Base-by-base conservation (phyloP, 2,888 invertebrate species). In the Drosophila atripex region DNA sequence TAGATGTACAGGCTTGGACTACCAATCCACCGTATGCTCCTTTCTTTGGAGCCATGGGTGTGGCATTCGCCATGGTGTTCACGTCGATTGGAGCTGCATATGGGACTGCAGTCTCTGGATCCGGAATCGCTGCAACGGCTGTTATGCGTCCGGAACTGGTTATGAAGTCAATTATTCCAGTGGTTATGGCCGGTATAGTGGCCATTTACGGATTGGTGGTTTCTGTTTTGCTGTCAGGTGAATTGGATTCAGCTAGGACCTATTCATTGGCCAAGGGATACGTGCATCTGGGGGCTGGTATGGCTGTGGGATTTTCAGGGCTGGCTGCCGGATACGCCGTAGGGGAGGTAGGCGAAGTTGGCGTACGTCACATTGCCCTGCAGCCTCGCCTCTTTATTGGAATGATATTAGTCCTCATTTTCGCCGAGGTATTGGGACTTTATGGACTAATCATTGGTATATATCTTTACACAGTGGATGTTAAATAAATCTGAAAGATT, bases 131-230 rank as follows among this genome's bases (percentile, higher is more conserved):
- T 77, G 98, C 98, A 90, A 99, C 99, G 98, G 97, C 99, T 85
- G 99, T 99, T 89, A 98, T 99, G 97, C 94, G 98, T 93, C 99
- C 99, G 61, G 99, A 99, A 92, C 94, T 99, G 90, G 99, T 99
- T 92, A 99, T 99, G 99, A 99, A 99, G 93, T 98, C 98, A 91
- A 98, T 99, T 93, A 99, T 99, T 93, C 99, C 99, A 75, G 98
- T 99, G 79, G 97, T 98, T 93, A 98, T 98, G 98, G 97, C 98
- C 90, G 98, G 99, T 96, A 99, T 99, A 91, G 96, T 99, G 91
- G 99, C 98, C 93, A 99, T 99, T 92, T 99, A 99, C 92, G 99
- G 99, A 82, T 94, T 99, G 89, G 99, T 99, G 75, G 98, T 99
- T 76, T 97, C 99, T 86, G 98, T 99, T 75, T 95, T 99, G 78